These are phyloP conservation scores for Athene noctua DNA, from an alignment of 2,113 vertebrate species.

Conservation along the genomic window DNA sequence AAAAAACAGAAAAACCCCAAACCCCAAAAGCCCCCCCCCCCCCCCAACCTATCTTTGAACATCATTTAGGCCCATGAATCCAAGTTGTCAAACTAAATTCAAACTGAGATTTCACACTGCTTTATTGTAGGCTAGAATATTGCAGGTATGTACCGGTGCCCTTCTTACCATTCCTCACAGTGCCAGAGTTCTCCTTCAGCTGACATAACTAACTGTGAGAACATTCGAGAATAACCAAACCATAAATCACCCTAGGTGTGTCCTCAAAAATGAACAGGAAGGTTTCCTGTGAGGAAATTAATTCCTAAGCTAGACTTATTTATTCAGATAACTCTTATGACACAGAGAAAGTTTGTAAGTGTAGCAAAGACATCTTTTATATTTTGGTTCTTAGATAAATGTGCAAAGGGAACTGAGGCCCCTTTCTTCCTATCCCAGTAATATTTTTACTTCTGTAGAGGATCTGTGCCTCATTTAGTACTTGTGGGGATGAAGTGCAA, in stretches of 20 bases:
- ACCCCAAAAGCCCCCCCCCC: too few relatives aligned
- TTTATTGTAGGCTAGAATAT: background rate
- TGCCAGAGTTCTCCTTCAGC: background rate
- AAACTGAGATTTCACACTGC: background rate
- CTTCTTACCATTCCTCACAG: background rate
- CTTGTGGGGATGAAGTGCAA: background rate
- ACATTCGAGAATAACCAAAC: background rate
- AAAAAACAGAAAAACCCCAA: background rate
- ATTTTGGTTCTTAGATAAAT: background rate
- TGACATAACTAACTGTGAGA: background rate
- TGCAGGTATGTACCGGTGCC: background rate
- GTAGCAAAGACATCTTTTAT: background rate
- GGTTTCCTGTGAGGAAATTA: background rate
- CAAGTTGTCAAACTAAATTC: background rate
- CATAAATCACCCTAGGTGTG: background rate
- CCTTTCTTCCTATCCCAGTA: background rate
- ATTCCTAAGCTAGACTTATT: background rate
- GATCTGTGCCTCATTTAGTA: background rate
- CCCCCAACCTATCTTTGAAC: background rate
- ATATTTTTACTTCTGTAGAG: background rate
- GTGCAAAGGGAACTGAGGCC: background rate
- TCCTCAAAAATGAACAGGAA: background rate
- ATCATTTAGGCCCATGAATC: background rate
- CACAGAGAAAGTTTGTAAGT: background rate
- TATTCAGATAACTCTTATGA: background rate